These are phyloP conservation scores for Dicerorhinus sumatrensis DNA, from an alignment of 2,113 vertebrate species.

Conservation along the genomic window DNA sequence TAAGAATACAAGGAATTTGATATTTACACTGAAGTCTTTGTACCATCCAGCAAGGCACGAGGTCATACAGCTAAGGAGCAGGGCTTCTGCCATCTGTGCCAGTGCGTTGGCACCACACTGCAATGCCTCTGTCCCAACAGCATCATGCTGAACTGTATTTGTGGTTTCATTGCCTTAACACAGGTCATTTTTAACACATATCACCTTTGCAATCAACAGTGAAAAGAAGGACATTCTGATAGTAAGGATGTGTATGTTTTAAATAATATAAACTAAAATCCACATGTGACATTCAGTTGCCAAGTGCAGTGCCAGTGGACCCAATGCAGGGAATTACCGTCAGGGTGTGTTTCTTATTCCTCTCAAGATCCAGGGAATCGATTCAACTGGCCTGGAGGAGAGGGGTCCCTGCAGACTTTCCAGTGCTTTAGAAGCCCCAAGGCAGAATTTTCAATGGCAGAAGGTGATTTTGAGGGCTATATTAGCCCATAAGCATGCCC, in stretches of 20 bases:
- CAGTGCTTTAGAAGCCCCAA: conserved; percentile 81
- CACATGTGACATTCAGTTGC: conserved; percentile 68
- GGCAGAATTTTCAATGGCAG: conserved; percentile 82
- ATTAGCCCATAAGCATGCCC: conserved; percentile 83
- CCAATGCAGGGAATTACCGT: conserved; percentile 78
- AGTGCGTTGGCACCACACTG: accelerated
- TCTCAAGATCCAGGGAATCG: conserved; percentile 79
- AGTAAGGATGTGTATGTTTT: conserved; percentile 58
- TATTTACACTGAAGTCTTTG: background rate
- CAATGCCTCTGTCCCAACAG: background rate
- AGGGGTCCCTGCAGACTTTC: conserved; percentile 81
- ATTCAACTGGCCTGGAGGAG: conserved; percentile 77
- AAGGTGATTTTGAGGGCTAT: conserved; percentile 83
- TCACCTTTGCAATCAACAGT: conserved; percentile 49
- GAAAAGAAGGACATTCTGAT: conserved; percentile 37
- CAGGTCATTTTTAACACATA: conserved; percentile 30
- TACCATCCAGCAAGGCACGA: background rate
- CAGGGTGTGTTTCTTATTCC: conserved; percentile 77
- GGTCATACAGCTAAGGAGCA: background rate
- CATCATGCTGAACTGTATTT: background rate
- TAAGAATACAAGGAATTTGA: background rate
- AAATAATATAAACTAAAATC: conserved; percentile 76
- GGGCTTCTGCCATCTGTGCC: accelerated
- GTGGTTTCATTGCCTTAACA: background rate
- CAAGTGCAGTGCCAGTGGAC: background rate